Conservation (phyloP, 37 sponge, comb jelly and placozoan genomes). For the Axinella damicornis region DNA sequence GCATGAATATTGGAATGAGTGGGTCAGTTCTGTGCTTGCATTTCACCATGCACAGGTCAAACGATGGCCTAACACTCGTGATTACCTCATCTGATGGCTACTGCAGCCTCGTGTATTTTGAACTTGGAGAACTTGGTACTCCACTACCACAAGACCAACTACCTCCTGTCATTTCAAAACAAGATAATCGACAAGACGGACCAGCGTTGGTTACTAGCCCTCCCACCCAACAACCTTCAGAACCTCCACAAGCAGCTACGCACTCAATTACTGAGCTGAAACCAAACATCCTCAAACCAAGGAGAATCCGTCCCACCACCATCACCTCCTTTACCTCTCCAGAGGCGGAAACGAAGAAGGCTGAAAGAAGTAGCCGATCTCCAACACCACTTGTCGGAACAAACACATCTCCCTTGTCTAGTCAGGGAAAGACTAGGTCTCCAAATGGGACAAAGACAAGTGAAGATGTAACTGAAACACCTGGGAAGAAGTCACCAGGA, state of each 20-base stretch:
- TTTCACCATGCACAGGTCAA: conserved; percentile 74
- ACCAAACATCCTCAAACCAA: not conserved
- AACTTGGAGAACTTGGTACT: conserved; percentile 82
- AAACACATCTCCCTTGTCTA: too few species aligned
- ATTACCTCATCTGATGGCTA: conserved; percentile 95
- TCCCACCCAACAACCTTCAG: too few species aligned
- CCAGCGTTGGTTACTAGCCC: too few species aligned
- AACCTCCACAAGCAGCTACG: too few species aligned
- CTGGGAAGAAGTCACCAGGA: not conserved
- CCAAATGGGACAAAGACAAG: too few species aligned
- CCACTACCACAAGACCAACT: conserved; percentile 29
- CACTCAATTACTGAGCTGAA: too few species aligned
- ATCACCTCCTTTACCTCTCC: conserved; percentile 1
- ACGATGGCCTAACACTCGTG: conserved; percentile 80
- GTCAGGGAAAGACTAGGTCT: too few species aligned
- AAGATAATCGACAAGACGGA: not conserved
- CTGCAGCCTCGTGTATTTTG: conserved; percentile 89
- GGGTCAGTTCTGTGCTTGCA: too few species aligned
- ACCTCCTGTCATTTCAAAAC: not conserved
- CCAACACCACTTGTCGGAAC: too few species aligned
- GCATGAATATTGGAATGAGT: too few species aligned
- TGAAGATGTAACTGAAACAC: not conserved
- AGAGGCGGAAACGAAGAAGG: not conserved
- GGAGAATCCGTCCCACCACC: conserved; percentile 40
- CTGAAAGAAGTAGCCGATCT: too few species aligned